Evolutionary conservation across 2,113 vertebrate genomes (phyloP).

Genomic region (Microcebus lehilahytsara): DNA sequence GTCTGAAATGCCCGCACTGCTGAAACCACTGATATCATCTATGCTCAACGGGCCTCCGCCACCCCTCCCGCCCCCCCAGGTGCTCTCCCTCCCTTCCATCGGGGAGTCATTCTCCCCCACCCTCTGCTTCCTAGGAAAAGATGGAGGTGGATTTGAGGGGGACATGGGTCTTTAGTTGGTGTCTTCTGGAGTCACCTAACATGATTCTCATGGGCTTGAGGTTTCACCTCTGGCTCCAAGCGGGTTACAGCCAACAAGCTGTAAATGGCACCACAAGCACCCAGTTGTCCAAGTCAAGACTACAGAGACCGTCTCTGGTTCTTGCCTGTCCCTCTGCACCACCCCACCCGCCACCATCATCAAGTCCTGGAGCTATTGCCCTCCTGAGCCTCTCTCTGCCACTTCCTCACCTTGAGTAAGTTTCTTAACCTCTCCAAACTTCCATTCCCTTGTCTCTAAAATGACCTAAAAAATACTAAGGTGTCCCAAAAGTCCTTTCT

Average conservation of each 20-base stretch:
- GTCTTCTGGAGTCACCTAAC: background rate
- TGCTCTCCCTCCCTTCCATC: no score
- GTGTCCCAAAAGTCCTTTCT: background rate
- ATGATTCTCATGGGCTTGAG: background rate
- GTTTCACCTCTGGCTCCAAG: background rate
- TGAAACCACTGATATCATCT: background rate
- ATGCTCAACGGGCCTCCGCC: background rate
- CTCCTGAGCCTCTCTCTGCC: background rate
- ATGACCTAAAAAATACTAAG: background rate
- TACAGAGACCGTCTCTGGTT: background rate
- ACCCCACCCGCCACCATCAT: fast-evolving
- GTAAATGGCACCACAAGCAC: no score
- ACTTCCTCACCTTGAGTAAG: background rate
- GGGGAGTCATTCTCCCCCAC: background rate
- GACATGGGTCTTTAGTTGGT: background rate
- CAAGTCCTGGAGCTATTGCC: background rate
- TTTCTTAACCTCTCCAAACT: background rate
- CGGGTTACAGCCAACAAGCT: background rate
- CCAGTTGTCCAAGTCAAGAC: background rate
- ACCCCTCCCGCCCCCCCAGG: background rate
- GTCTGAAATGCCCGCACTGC: background rate
- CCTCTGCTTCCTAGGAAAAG: background rate
- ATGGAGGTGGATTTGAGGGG: background rate
- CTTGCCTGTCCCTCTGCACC: background rate
- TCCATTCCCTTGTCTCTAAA: background rate